A percentile compares a stretch with the other conserved stretches of the same genome.
phyloP scores from a whole-genome alignment of 2,888 invertebrate genomes.

The Thereva unica region DNA sequence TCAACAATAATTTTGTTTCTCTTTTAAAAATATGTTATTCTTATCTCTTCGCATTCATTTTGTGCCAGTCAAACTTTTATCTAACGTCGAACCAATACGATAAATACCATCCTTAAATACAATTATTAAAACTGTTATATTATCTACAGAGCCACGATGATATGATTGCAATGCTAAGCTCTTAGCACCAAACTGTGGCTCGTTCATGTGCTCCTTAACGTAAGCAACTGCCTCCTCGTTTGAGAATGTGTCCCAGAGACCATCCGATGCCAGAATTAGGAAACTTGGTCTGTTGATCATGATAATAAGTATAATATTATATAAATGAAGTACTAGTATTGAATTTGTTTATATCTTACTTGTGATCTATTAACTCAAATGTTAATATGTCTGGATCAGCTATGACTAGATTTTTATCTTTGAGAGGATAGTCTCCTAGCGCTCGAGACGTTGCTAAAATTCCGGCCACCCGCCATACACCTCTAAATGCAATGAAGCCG shows the following conservation, averaged over 20 bases:
- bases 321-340: constrained; percentile 4
- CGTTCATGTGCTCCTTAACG: constrained; percentile 81
- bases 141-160: constrained; percentile 90
- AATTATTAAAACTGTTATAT: constrained; percentile 91
- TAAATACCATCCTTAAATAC: constrained; percentile 68
- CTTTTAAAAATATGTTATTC: no score
- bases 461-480: constrained; percentile 95
- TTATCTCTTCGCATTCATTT: constrained; percentile 1
- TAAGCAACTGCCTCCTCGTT: constrained; percentile 93
- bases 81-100: constrained; percentile 47
- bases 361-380: constrained; percentile 83
- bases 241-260: constrained; percentile 93
- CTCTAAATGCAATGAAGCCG: constrained; percentile 92
- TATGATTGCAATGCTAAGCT: constrained; percentile 89
- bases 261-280: constrained; percentile 91
- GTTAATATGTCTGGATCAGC: constrained; percentile 94
- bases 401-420: constrained; percentile 90
- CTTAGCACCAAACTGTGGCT: constrained; percentile 88
- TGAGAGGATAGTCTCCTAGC: constrained; percentile 92
- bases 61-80: constrained; percentile 4
- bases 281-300: constrained; percentile 70
- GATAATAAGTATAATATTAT: background rate
- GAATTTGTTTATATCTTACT: constrained; percentile 52
- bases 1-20: constrained; percentile 3
- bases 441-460: constrained; percentile 93